A percentile compares a stretch with the other conserved stretches of the same genome.
Conservation (phyloP, 2,888 invertebrate genomes). For the Drosophila birchii region DNA sequence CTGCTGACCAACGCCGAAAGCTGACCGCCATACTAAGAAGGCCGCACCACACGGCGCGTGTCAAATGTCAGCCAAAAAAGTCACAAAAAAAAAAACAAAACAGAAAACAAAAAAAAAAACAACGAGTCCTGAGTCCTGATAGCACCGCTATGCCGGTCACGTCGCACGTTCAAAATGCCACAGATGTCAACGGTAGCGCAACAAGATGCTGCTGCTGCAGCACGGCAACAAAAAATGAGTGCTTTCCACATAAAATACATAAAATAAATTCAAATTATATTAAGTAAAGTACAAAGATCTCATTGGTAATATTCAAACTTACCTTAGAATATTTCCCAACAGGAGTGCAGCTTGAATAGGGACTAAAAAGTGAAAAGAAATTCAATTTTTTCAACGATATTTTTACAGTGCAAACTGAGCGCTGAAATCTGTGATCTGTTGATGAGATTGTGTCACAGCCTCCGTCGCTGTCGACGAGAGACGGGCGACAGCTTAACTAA, state of each 20-base stretch:
- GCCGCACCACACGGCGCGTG: slow-evolving; percentile 63
- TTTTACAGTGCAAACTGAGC: slow-evolving; percentile 15
- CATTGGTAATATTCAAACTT: too few species aligned
- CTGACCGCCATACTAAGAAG: slow-evolving; percentile 45
- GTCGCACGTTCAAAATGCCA: slow-evolving; percentile 82
- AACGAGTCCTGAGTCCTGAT: slow-evolving; percentile 25
- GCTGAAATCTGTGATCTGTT: slow-evolving; percentile 80
- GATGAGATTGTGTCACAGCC: slow-evolving; percentile 80
- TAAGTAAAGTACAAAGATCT: too few species aligned
- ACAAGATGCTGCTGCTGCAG: slow-evolving; percentile 55
- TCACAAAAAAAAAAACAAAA: slow-evolving; percentile 18
- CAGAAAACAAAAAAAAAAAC: neutral
- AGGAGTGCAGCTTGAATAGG: too few species aligned
- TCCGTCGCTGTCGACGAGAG: slow-evolving; percentile 55
- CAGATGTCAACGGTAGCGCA: slow-evolving; percentile 80
- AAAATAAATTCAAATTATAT: neutral
- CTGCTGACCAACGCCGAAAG: slow-evolving; percentile 35
- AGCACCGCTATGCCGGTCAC: slow-evolving; percentile 77
- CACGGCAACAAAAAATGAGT: slow-evolving; percentile 7
- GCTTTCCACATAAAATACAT: rapidly evolving
- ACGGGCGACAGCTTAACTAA: slow-evolving; percentile 75
- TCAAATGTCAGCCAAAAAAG: slow-evolving; percentile 73
- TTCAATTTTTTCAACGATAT: too few species aligned
- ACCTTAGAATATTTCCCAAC: too few species aligned
- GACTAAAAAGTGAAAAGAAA: too few species aligned